A percentile compares a stretch with the other conserved stretches of the same genome.
These are phyloP conservation scores for Drosophila nigricruria DNA, from an alignment of 2,888 invertebrate genomes.

Conservation along the genomic window DNA sequence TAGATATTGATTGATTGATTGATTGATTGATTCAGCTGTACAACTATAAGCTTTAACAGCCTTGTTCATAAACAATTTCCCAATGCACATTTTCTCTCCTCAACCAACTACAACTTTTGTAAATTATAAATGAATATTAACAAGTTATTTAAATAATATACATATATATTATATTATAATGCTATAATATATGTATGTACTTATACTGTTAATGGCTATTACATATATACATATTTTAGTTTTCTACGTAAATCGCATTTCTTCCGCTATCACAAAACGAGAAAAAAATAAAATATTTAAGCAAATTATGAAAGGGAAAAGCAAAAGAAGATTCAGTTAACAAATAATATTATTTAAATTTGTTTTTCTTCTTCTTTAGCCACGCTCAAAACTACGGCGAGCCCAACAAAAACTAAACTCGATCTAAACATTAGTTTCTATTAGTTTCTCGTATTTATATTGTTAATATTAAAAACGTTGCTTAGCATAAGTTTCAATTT, in stretches of 20 bases:
- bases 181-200: slow-evolving; percentile 36
- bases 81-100: slow-evolving; percentile 36
- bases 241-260: slow-evolving; percentile 80
- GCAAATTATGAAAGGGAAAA: slow-evolving; percentile 3
- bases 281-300: neutral
- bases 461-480: slow-evolving; percentile 38
- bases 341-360: slow-evolving; percentile 8
- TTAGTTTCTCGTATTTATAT: slow-evolving; percentile 72
- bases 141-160: slow-evolving; percentile 12
- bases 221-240: slow-evolving; percentile 52
- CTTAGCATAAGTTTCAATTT: slow-evolving; percentile 62
- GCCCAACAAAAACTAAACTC: slow-evolving; percentile 35
- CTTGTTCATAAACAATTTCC: slow-evolving; percentile 28
- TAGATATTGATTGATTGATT: slow-evolving; percentile 12
- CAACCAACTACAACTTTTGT: slow-evolving; percentile 27
- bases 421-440: slow-evolving; percentile 49
- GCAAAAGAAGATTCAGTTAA: slow-evolving; percentile 9
- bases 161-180: slow-evolving; percentile 17
- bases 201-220: slow-evolving; percentile 36
- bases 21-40: slow-evolving; percentile 26
- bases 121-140: slow-evolving; percentile 34
- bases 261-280: slow-evolving; percentile 71
- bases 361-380: slow-evolving; percentile 31
- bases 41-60: slow-evolving; percentile 20
- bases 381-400: slow-evolving; percentile 52